Base-by-base conservation (phyloP, 1,140 invertebrate genomes). In the Planococcus citri region DNA sequence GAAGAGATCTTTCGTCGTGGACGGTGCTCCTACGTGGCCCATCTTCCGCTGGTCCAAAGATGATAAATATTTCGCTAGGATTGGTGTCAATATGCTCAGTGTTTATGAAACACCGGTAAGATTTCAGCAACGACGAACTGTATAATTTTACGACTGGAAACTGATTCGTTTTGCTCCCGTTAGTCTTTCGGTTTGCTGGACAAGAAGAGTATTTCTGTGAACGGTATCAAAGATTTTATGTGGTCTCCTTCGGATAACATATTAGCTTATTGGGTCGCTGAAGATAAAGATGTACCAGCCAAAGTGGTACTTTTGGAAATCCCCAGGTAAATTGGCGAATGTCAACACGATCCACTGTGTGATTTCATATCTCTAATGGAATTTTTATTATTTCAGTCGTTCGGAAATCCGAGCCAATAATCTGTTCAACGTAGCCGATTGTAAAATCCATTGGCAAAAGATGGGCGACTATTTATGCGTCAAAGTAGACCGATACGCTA, bases 381-480 rank as follows among this genome's bases (percentile, higher is more conserved):
- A 20, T 69, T 10, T 22, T 21, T 1, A 9, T 70, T 38, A 29
- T 78, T 84, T 81, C 61, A 86, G 83, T 68, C 88, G 92, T 57
- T 87, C 85, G 72, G 95, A 98, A 82, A 87, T 90, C n/a, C 86
- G 96, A 75, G 91, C 94, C 68, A 97, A 97, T 76, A 98, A 98
- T 79, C 82, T 99, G 27, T 99, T 99, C 82, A 97, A 93, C 74
- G 97, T 99, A 0, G 92, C 95, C 10, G 95, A 98, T 74, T 98
- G 95, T 80, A 96, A 96, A 76, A 94, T 99, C 76, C 94, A 95
- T 78, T 99, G 97, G 97, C 97, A 99, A 80, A 98, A 97, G 78
- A 92, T 88, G 70, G 97, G 97, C 8, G 94, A 98, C 77, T 97
- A 95, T 78, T 82, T 98, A 17, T 98, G 96, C 77, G 95, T 98